These are phyloP conservation scores for Agonum fuliginosum DNA, from an alignment of 2,888 invertebrate species.

Conservation along the genomic window DNA sequence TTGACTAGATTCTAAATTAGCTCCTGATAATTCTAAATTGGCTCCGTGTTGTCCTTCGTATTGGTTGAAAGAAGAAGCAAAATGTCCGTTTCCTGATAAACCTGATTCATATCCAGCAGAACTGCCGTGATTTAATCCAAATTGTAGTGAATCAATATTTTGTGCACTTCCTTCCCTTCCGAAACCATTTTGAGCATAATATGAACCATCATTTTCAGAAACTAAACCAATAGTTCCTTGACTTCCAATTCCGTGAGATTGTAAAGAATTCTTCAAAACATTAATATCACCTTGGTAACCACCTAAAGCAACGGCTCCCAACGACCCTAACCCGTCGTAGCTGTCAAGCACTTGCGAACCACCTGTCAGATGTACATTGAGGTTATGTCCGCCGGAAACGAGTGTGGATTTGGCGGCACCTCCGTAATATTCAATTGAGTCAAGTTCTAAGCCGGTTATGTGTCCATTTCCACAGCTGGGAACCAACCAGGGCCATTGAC, in stretches of 20 bases:
- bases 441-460: constrained; percentile 40
- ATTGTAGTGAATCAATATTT: not conserved
- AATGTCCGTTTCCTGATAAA: not conserved
- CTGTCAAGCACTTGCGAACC: constrained; percentile 64
- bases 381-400: not conserved
- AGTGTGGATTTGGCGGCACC: constrained; percentile 52
- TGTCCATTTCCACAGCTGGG: constrained; percentile 70
- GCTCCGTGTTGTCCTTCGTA: no score
- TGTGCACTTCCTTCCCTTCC: not conserved
- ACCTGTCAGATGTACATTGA: not conserved
- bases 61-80: no score
- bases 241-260: not conserved
- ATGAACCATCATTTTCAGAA: not conserved
- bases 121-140: not conserved
- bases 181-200: not conserved
- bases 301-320: constrained; percentile 66
- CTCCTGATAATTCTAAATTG: not conserved
- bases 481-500: constrained; percentile 89
- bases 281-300: constrained; percentile 66
- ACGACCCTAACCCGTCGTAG: constrained; percentile 69
- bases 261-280: constrained; percentile 18
- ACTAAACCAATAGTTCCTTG: not conserved
- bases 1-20: not conserved
- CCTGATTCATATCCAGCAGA: not conserved
- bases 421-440: constrained; percentile 65